Evolutionary conservation across 2,888 invertebrate species (phyloP).

Genomic region (Dryomyza anilis): DNA sequence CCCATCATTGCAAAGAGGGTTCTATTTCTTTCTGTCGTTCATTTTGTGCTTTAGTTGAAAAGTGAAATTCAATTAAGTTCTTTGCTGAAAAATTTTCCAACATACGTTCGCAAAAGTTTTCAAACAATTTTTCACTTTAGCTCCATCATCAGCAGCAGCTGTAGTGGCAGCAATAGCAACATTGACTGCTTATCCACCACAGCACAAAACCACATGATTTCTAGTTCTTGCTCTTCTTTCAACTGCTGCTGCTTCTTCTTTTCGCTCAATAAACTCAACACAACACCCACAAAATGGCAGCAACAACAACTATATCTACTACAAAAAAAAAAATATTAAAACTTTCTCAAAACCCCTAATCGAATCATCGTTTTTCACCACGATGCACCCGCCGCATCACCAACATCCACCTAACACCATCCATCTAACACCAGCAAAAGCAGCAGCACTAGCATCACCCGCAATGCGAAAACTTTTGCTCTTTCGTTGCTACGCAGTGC

Average conservation of each 20-base stretch:
- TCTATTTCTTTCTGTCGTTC: neutral
- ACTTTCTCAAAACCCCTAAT: conserved; percentile 9
- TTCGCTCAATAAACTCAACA: neutral
- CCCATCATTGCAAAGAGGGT: no score
- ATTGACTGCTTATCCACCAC: no score
- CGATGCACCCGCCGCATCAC: no score
- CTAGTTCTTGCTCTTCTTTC: neutral
- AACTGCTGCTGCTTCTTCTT: neutral
- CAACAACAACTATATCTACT: neutral
- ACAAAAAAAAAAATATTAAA: neutral
- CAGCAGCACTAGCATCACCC: no score
- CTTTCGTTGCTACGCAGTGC: neutral
- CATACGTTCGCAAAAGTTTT: conserved; percentile 22
- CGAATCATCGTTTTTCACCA: conserved; percentile 15
- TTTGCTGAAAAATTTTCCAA: conserved; percentile 21
- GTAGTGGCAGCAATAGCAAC: no score
- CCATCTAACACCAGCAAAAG: no score
- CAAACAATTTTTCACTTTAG: conserved; percentile 17
- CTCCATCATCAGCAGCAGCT: no score
- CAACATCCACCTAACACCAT: no score
- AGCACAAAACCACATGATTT: no score
- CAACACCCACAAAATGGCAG: neutral
- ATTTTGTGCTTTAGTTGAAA: conserved; percentile 1
- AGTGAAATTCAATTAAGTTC: conserved; percentile 31
- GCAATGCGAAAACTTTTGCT: conserved; percentile 29